These are phyloP conservation scores for Lochmaea crataegi DNA, from an alignment of 2,888 invertebrate species.

Conservation along the genomic window DNA sequence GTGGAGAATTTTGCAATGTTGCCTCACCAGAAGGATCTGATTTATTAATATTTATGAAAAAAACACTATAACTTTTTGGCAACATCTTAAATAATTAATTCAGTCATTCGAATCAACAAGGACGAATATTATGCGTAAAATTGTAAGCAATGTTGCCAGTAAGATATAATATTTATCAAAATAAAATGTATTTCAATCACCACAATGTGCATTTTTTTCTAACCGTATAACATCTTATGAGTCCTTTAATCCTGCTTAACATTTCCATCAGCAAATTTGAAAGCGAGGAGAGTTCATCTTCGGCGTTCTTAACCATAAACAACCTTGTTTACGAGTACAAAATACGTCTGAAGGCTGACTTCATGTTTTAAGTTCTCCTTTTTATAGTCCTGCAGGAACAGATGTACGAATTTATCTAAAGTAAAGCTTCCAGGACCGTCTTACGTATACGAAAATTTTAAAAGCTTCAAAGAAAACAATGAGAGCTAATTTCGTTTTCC, in stretches of 20 bases:
- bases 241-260: neutral
- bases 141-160: too few relatives aligned
- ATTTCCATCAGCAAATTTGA: neutral
- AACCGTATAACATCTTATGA: too few relatives aligned
- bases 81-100: too few relatives aligned
- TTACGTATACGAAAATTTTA: neutral
- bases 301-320: neutral
- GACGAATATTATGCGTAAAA: too few relatives aligned
- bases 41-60: too few relatives aligned
- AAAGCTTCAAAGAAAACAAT: conserved; percentile 2
- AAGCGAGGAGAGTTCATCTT: neutral
- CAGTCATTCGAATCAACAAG: too few relatives aligned
- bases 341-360: neutral
- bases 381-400: neutral
- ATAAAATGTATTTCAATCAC: too few relatives aligned
- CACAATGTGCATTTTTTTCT: too few relatives aligned
- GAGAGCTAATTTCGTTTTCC: conserved; percentile 20
- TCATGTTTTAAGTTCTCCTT: neutral
- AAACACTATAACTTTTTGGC: too few relatives aligned
- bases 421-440: neutral
- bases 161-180: too few relatives aligned
- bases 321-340: neutral
- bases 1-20: too few relatives aligned
- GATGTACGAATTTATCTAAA: neutral
- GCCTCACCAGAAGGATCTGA: too few relatives aligned